These are phyloP conservation scores for Peromyscus maniculatus DNA, from an alignment of 2,113 vertebrate species.

Conservation along the genomic window DNA sequence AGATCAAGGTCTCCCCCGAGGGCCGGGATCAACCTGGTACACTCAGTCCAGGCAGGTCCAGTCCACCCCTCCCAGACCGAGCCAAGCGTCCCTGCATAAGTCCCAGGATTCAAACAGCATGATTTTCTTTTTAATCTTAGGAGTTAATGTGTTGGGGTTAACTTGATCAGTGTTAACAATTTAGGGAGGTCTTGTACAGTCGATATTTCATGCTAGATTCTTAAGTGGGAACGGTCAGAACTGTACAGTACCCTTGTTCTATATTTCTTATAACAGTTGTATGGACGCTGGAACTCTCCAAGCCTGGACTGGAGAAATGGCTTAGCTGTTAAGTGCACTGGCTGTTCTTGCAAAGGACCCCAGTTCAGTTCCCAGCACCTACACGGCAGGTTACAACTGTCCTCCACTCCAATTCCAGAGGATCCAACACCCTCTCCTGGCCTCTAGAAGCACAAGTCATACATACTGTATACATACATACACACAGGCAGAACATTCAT, in stretches of 20 bases:
- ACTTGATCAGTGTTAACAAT: neutral
- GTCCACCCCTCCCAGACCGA: too few relatives aligned
- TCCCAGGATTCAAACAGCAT: too few relatives aligned
- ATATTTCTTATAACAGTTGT: neutral
- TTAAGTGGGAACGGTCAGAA: neutral
- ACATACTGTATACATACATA: neutral
- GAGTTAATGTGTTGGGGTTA: neutral
- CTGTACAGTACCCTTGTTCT: neutral
- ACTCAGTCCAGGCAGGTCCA: too few relatives aligned
- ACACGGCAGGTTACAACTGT: neutral
- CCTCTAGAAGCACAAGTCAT: neutral
- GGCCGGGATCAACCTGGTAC: too few relatives aligned
- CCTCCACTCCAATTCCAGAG: neutral
- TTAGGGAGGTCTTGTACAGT: neutral
- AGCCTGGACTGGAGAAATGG: neutral
- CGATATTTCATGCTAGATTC: neutral
- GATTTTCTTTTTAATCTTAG: constrained; percentile 33
- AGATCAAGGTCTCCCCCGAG: too few relatives aligned
- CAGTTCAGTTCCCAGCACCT: neutral
- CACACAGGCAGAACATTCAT: neutral
- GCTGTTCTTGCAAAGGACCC: neutral
- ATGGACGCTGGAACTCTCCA: neutral
- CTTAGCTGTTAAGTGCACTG: neutral
- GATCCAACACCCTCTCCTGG: neutral
- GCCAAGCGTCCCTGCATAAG: too few relatives aligned